A percentile compares a stretch with the other conserved stretches of the same genome.
These are phyloP conservation scores for Apteryx mantelli DNA, from an alignment of 2,113 vertebrate species.

Conservation along the genomic window DNA sequence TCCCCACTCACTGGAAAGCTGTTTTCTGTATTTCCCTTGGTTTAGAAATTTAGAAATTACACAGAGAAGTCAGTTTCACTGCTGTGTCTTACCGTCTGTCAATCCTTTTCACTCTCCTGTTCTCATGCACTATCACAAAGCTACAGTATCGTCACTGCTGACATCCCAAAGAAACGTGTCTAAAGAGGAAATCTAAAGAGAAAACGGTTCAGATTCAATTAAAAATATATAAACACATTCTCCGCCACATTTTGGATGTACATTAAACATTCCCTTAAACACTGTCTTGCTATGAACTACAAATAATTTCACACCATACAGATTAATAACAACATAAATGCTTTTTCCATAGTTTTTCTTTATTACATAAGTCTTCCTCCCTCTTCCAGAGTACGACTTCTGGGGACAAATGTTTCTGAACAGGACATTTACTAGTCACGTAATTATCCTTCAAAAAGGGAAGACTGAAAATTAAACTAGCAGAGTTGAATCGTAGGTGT, in stretches of 20 bases:
- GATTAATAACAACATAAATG: background rate
- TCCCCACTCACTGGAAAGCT: too few species aligned
- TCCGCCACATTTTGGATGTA: fast-evolving
- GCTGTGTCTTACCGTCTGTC: too few species aligned
- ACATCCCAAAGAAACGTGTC: background rate
- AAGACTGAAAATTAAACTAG: background rate
- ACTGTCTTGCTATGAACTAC: background rate
- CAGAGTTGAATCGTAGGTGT: background rate
- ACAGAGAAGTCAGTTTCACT: background rate
- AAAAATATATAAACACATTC: background rate
- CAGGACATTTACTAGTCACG: background rate
- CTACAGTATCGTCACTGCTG: fast-evolving
- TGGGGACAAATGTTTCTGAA: background rate
- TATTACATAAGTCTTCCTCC: conserved; percentile 13
- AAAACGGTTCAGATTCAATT: fast-evolving
- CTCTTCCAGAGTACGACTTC: background rate
- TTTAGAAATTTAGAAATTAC: background rate
- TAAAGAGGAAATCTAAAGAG: fast-evolving
- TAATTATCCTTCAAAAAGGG: background rate
- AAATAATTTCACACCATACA: fast-evolving
- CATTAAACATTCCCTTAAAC: background rate
- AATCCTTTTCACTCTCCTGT: background rate
- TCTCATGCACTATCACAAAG: background rate
- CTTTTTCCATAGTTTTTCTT: conserved; percentile 53
- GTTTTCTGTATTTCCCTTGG: fast-evolving